Conservation (phyloP, 2,797 vertebrate genomes). For the Megalops cyprinoides region DNA sequence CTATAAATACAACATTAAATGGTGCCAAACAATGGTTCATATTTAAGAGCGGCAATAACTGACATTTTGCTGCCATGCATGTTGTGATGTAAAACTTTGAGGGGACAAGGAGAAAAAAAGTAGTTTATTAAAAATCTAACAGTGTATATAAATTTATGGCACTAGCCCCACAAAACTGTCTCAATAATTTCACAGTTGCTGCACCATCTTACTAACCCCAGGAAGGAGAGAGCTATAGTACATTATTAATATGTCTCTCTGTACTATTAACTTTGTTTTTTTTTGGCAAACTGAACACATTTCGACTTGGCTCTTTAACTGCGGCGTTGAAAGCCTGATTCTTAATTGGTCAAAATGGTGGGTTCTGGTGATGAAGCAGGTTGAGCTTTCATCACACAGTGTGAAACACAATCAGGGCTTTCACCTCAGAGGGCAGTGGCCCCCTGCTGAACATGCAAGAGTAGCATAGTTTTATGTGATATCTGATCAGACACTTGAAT, state of each 20-base stretch:
- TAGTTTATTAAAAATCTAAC: background rate
- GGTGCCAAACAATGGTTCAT: too few species aligned
- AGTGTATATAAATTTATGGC: background rate
- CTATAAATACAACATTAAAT: too few species aligned
- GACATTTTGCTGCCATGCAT: too few species aligned
- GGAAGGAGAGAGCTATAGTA: background rate
- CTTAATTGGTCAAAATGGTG: slow-evolving; percentile 14
- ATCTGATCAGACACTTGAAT: slow-evolving; percentile 20
- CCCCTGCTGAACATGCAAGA: slow-evolving; percentile 11
- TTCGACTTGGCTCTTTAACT: background rate
- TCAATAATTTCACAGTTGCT: background rate
- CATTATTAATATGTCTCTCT: slow-evolving; percentile 4
- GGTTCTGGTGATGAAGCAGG: slow-evolving; percentile 12
- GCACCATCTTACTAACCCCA: background rate
- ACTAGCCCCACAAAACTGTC: background rate
- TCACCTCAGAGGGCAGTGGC: slow-evolving; percentile 11
- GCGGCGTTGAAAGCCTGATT: background rate
- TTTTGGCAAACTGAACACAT: background rate
- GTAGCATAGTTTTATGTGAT: slow-evolving; percentile 9
- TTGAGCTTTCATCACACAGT: slow-evolving; percentile 15
- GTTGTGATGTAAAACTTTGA: background rate
- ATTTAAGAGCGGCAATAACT: too few species aligned
- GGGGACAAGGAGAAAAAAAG: too few species aligned
- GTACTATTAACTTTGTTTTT: background rate
- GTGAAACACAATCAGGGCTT: slow-evolving; percentile 14